Percentiles rank a stretch among this genome's conserved stretches.
These are phyloP conservation scores for Athalia cordata DNA, from an alignment of 2,888 invertebrate genomes.

Conservation along the genomic window DNA sequence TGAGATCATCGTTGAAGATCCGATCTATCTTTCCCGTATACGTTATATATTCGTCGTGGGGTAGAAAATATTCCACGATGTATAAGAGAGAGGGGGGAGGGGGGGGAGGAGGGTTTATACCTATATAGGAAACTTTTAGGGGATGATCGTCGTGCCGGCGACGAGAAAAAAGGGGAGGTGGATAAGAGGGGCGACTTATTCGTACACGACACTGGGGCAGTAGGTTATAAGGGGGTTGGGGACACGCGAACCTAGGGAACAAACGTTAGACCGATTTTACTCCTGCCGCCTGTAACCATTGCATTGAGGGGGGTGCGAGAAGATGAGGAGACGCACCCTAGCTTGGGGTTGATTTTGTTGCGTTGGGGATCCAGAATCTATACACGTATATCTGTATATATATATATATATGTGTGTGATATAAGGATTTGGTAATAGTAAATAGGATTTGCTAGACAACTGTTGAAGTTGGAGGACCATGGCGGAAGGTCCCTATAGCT, in stretches of 20 bases:
- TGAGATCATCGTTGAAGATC: constrained; percentile 60
- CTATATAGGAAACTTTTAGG: too few species aligned
- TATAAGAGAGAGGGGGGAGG: too few species aligned
- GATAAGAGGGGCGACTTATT: constrained; percentile 42
- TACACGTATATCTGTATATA: too few species aligned
- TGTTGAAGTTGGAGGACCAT: constrained; percentile 52
- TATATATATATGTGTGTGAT: too few species aligned
- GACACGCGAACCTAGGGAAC: constrained; percentile 12
- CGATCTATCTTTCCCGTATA: constrained; percentile 53
- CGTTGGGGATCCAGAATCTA: constrained; percentile 43
- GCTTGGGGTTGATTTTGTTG: constrained; percentile 51
- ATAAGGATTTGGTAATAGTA: constrained; percentile 56
- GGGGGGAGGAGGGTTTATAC: too few species aligned
- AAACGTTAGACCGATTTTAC: neutral
- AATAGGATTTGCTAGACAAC: constrained; percentile 67
- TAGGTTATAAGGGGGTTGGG: constrained; percentile 67
- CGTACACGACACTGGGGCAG: constrained; percentile 63
- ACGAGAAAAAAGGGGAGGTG: constrained; percentile 46
- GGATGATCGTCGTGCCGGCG: constrained; percentile 39
- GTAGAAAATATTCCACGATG: neutral
- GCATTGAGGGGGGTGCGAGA: neutral
- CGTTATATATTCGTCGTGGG: constrained; percentile 5
- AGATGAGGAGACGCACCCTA: constrained; percentile 53
- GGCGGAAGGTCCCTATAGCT: too few species aligned
- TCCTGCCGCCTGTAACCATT: too few species aligned